phyloP scores from a whole-genome alignment of 2,797 vertebrate genomes.

The Clarias fuscus region DNA sequence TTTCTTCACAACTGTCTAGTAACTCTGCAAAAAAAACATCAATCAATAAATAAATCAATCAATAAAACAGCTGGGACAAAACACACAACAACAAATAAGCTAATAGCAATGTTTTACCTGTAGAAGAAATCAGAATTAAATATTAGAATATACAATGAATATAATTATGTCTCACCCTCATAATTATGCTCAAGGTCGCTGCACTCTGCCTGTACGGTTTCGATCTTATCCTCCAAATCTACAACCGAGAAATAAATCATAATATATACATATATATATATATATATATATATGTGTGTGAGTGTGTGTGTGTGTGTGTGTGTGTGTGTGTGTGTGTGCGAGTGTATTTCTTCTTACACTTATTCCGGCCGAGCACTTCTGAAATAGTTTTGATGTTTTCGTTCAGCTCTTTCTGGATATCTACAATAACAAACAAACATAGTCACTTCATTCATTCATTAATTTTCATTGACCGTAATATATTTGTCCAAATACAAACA shows the following conservation, averaged over 20 bases:
- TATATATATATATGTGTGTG: neutral
- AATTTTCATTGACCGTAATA: too few relatives aligned
- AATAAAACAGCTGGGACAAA: too few relatives aligned
- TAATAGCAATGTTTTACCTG: too few relatives aligned
- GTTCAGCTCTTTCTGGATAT: neutral
- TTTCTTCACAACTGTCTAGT: neutral
- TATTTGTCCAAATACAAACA: too few relatives aligned
- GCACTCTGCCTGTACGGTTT: neutral
- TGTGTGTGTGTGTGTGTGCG: neutral
- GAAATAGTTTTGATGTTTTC: neutral
- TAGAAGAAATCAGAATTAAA: neutral
- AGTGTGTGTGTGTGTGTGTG: neutral
- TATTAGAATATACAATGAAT: neutral
- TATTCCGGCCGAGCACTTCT: neutral
- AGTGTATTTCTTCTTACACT: neutral
- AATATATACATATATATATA: too few relatives aligned
- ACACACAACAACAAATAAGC: too few relatives aligned
- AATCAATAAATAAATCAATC: too few relatives aligned
- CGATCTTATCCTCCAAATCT: neutral
- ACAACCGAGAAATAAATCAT: neutral
- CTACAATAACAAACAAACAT: neutral
- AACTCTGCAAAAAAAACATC: neutral
- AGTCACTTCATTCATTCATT: neutral
- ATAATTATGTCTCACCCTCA: neutral
- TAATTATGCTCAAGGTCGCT: neutral